Conservation (phyloP, 1,140 invertebrate genomes). For the Leptopilina clavipes region DNA sequence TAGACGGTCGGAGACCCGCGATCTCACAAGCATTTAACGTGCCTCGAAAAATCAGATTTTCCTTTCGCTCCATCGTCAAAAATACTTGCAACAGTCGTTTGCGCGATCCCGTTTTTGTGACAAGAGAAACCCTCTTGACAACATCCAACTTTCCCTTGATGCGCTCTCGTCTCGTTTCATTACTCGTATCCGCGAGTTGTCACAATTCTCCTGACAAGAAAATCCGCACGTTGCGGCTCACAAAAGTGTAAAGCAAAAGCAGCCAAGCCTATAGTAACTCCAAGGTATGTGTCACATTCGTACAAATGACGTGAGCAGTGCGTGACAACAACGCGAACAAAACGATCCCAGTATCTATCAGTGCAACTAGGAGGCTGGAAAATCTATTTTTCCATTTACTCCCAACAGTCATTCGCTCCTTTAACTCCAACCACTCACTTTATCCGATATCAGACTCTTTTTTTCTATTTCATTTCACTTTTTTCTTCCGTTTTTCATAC, state of each 20-base stretch:
- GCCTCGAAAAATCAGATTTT: constrained; percentile 18
- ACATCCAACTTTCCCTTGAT: neutral
- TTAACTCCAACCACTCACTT: neutral
- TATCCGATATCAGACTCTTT: constrained; percentile 3
- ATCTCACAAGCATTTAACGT: neutral
- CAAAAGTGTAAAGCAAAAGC: constrained; percentile 26
- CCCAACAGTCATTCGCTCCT: neutral
- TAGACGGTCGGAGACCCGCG: constrained; percentile 46
- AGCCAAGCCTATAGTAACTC: constrained; percentile 48
- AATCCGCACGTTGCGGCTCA: neutral
- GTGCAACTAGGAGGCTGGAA: neutral
- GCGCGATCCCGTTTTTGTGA: neutral
- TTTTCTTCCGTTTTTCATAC: too few relatives aligned
- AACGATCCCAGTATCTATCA: neutral
- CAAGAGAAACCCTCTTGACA: neutral
- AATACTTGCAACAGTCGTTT: neutral
- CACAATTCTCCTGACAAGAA: neutral
- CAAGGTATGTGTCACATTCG: constrained; percentile 58
- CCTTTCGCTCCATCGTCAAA: neutral
- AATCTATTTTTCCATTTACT: constrained; percentile 21
- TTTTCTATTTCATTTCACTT: neutral
- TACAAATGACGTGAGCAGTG: constrained; percentile 50
- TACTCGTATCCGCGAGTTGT: neutral
- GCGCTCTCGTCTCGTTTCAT: neutral
- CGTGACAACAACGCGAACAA: constrained; percentile 41